Evolutionary conservation across 2,113 vertebrate species (phyloP), one percentile per base, ranked within the genome.

Genomic region (Argyrosomus japonicus): DNA sequence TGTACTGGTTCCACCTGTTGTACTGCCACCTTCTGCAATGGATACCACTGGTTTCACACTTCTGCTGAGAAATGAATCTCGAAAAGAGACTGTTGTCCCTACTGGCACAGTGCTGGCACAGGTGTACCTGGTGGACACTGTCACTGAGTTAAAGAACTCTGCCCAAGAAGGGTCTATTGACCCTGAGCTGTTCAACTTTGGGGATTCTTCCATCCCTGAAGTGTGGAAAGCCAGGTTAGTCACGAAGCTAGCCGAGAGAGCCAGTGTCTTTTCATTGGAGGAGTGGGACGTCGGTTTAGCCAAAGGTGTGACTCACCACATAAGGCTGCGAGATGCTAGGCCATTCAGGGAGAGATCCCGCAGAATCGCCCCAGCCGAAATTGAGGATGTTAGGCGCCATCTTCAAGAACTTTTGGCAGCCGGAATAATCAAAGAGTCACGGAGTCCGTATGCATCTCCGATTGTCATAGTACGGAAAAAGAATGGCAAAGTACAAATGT

Each of bases 201-300:
- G 81, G 2, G 50, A 79, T 5, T 80, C 76, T 0, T 70, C 83
- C 3, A 73, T 83, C 10, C 27, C 72, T 14, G 13, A 18, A 19
- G 7, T 64, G 6, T 89, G 80, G 77, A 86, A 89, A 23, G n/a
- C 2, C 29, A 80, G 67, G 56, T 88, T 1, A 10, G 43, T 1
- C 18, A 43, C n/a, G 5, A 86, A 88, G 12, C 15, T 80, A 2
- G 14, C 53, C 36, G 4, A 68, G 5, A 15, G 23, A 18, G 1
- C 9, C 4, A 18, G 29, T 5, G 87, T 84, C 3, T 88, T 88
- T 21, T 88, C 65, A 1, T 3, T 88, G 11, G 29, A 79, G 19
- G 75, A 85, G 15, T 77, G 79, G 67, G 79, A 87, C 13, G 71
- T 82, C 2, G 68, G 80, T 4, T 27, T 79, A 4, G 75, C 73